Percentiles rank a stretch among this genome's conserved stretches.
Conservation (phyloP, 2,888 invertebrate species). For the Rutpela maculata region DNA sequence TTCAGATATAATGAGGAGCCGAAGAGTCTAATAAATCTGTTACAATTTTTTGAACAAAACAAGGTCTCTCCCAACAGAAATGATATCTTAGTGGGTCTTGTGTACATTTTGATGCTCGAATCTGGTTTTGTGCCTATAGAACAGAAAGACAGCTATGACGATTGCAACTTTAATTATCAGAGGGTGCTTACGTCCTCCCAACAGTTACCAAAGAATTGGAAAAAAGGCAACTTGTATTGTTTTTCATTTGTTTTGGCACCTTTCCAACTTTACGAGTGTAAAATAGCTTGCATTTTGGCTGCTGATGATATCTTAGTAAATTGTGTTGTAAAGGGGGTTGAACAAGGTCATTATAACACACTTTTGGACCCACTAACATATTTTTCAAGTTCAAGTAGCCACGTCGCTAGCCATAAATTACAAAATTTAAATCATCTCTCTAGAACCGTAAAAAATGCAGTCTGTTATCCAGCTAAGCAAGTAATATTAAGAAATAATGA, state of each 20-base stretch:
- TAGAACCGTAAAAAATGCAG: slow-evolving; percentile 65
- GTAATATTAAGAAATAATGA: slow-evolving; percentile 54
- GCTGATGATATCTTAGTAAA: slow-evolving; percentile 69
- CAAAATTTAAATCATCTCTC: slow-evolving; percentile 68
- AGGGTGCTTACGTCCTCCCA: slow-evolving; percentile 61
- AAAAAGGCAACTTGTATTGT: slow-evolving; percentile 58
- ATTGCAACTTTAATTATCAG: slow-evolving; percentile 63
- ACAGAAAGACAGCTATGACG: slow-evolving; percentile 52
- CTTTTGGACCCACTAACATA: slow-evolving; percentile 67
- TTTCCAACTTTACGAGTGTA: slow-evolving; percentile 61
- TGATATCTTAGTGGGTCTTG: slow-evolving; percentile 68
- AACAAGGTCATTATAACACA: slow-evolving; percentile 55
- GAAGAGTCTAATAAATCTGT: slow-evolving; percentile 63
- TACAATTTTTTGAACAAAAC: slow-evolving; percentile 58
- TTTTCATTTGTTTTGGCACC: slow-evolving; percentile 63
- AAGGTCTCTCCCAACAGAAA: slow-evolving; percentile 50
- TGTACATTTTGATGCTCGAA: slow-evolving; percentile 71
- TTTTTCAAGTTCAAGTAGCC: slow-evolving; percentile 58
- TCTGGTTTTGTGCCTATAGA: slow-evolving; percentile 68
- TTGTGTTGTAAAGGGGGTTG: slow-evolving; percentile 63
- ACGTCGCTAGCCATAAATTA: slow-evolving; percentile 55
- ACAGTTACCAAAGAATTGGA: slow-evolving; percentile 64
- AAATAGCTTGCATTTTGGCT: slow-evolving; percentile 60
- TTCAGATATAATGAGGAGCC: slow-evolving; percentile 63
- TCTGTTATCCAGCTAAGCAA: slow-evolving; percentile 67